Percentiles rank a stretch among this genome's conserved stretches.
phyloP scores from a whole-genome alignment of 2,113 vertebrate species.

The Smithornis capensis region DNA sequence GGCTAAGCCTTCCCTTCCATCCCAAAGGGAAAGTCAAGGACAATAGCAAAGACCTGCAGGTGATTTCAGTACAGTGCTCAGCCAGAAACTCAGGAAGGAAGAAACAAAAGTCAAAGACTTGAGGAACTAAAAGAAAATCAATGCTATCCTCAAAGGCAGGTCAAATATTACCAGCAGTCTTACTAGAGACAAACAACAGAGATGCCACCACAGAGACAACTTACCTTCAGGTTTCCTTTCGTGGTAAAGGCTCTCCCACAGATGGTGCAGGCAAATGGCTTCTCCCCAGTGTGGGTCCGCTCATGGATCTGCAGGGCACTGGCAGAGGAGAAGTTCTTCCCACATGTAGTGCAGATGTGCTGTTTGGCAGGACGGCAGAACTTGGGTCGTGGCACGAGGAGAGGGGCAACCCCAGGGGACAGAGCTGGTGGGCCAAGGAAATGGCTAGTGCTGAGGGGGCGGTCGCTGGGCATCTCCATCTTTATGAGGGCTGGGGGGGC shows the following conservation, averaged over 20 bases:
- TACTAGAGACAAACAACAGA: neutral
- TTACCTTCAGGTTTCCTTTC: conserved; percentile 96
- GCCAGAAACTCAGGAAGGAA: neutral
- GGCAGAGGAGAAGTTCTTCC: conserved; percentile 96
- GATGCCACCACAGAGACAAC: fast-evolving
- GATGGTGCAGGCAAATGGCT: conserved; percentile 93
- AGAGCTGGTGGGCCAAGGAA: conserved; percentile 82
- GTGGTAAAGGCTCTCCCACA: conserved; percentile 96
- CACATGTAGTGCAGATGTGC: conserved; percentile 86
- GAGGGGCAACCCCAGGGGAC: conserved; percentile 77
- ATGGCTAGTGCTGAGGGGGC: conserved; percentile 72
- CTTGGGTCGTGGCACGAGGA: conserved; percentile 72
- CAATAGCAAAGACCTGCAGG: neutral
- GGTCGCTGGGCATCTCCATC: conserved; percentile 89
- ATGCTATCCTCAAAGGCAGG: neutral
- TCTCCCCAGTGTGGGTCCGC: conserved; percentile 95
- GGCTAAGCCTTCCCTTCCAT: neutral
- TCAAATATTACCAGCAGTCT: neutral
- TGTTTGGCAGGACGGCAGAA: conserved; percentile 88
- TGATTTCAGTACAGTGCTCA: neutral
- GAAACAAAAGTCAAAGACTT: neutral
- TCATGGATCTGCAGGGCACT: conserved; percentile 97
- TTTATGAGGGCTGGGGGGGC: conserved; percentile 85
- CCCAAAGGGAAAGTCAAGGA: neutral
- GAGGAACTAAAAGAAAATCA: neutral